Base-by-base conservation (phyloP, 1,140 invertebrate species). In the Bacillus rossius region DNA sequence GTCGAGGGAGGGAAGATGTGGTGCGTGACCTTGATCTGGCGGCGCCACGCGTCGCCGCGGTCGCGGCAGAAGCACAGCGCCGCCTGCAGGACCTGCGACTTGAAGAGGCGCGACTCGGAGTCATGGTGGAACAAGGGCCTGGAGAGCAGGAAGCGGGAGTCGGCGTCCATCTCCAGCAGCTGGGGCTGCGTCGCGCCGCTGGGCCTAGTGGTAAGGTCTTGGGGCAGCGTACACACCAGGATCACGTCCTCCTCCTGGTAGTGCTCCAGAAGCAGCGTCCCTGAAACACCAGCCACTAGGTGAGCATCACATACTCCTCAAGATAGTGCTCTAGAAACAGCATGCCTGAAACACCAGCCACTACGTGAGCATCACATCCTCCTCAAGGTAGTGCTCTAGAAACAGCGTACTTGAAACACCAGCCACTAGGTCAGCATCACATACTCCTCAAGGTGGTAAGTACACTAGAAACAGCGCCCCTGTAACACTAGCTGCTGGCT, bases 101-200 rank as follows among this genome's bases (percentile, higher is more conserved):
- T 60, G 42, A 60, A 63, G 52, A 68, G 65, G 5, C 66, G 54
- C 26, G 61, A 61, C 41, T 68, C 67, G 14, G 40, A 17, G 8
- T 55, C 53, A 5, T 37, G 29, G 49, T 59, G 60, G 19, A 60
- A 61, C 61, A 67, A 60, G 42, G 58, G 38, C 13, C 62, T 60
- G 7, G 65, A 60, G 22, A 75, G 58, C 0, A 69, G 60, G 55
- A 75, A 67, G 29, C 70, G 66, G 22, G 70, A 71, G 50, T 71
- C 67, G 13, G 69, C 57, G 45, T 75, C 72, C 53, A 74, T 67
- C 64, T 75, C 73, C 4, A 75, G 65, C 23, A 75, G 61, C 2
- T 65, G 66, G 8, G 71, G 71, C 22, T 23, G 16, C 8, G 52
- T 10, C 14, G 52, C n/a, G 26, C 3, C 3, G 47, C 16, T 23